These are phyloP conservation scores for Hiodon tergisus DNA, from an alignment of 2,113 vertebrate genomes.

Conservation along the genomic window DNA sequence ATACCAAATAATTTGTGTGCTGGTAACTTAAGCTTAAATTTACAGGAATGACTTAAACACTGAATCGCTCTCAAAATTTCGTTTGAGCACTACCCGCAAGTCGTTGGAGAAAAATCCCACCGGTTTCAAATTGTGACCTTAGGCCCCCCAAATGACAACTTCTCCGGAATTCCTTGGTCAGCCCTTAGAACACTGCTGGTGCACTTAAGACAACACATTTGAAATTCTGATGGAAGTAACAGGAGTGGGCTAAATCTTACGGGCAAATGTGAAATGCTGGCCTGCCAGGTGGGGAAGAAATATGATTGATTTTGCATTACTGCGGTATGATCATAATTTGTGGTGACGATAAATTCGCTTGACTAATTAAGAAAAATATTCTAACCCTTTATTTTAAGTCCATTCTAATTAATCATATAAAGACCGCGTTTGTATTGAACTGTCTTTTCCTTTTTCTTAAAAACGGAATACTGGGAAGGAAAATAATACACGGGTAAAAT, in stretches of 20 bases:
- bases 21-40: too few relatives aligned
- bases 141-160: background rate
- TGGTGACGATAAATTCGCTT: too few relatives aligned
- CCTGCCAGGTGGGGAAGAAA: background rate
- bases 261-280: background rate
- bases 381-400: too few relatives aligned
- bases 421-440: too few relatives aligned
- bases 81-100: too few relatives aligned
- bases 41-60: background rate
- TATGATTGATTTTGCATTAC: background rate
- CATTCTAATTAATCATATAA: too few relatives aligned
- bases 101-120: background rate
- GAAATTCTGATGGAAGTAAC: slow-evolving; percentile 3
- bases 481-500: too few relatives aligned
- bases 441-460: too few relatives aligned
- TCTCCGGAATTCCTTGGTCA: background rate
- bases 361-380: too few relatives aligned
- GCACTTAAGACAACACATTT: background rate
- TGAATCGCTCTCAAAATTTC: background rate
- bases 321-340: too few relatives aligned
- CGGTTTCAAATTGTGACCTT: background rate
- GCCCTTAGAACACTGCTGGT: background rate
- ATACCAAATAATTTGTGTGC: too few relatives aligned
- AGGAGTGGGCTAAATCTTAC: background rate
- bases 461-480: too few relatives aligned